Conservation (phyloP, 1,140 invertebrate genomes). For the Tetraneura akinire region DNA sequence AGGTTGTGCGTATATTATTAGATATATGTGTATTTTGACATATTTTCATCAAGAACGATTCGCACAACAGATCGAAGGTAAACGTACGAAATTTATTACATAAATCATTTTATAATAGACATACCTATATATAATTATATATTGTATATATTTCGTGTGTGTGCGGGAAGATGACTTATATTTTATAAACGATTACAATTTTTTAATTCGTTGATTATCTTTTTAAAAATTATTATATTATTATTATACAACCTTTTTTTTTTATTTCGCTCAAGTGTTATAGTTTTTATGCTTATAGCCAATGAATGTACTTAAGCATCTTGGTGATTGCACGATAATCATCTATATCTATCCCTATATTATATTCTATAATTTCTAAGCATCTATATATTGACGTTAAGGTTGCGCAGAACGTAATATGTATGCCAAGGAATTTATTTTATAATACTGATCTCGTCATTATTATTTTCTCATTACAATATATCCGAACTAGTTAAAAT, state of each 20-base stretch:
- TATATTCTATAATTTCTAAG: too few relatives aligned
- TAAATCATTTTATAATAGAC: too few relatives aligned
- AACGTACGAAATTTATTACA: neutral
- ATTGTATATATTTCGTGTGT: too few relatives aligned
- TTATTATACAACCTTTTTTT: neutral
- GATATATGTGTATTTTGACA: too few relatives aligned
- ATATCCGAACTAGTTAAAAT: conserved; percentile 1
- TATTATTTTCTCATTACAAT: neutral
- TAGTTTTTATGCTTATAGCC: neutral
- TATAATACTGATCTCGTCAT: neutral
- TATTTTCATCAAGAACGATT: neutral
- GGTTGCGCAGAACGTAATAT: conserved; percentile 24
- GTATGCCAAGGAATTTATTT: conserved; percentile 32
- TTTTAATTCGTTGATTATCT: too few relatives aligned
- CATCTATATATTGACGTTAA: conserved; percentile 21
- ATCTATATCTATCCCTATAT: neutral
- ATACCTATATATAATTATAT: too few relatives aligned
- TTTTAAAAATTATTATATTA: too few relatives aligned
- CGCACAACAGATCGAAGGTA: neutral
- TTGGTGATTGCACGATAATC: neutral
- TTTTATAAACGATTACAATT: too few relatives aligned
- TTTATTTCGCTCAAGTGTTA: neutral
- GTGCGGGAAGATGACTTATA: too few relatives aligned
- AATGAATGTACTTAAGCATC: neutral
- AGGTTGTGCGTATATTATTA: too few relatives aligned